phyloP scores from a whole-genome alignment of 2,888 invertebrate genomes.

The Dyspetes luteomarginatus region DNA sequence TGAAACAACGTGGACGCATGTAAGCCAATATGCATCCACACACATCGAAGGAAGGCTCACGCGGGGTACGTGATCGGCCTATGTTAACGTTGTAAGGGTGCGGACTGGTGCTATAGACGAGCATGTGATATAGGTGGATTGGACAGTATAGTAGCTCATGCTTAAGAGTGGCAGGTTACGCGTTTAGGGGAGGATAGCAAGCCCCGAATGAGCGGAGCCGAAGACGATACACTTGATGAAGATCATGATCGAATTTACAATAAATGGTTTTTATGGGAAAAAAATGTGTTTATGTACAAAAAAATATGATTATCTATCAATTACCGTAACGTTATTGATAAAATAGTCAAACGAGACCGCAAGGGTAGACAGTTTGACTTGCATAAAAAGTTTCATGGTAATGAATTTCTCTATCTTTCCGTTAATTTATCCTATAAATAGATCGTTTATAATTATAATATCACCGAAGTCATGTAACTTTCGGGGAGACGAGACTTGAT shows the following conservation, averaged over 20 bases:
- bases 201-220: background rate
- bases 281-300: too few species aligned
- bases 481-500: too few species aligned
- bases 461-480: too few species aligned
- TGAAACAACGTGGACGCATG: conserved; percentile 55
- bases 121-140: conserved; percentile 17
- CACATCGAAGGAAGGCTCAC: conserved; percentile 16
- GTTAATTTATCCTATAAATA: too few species aligned
- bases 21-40: conserved; percentile 52
- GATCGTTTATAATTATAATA: too few species aligned
- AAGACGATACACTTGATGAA: background rate
- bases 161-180: conserved; percentile 38
- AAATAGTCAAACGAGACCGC: too few species aligned
- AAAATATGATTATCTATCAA: too few species aligned
- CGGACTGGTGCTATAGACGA: background rate
- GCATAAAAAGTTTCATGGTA: too few species aligned
- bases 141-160: background rate
- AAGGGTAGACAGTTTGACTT: too few species aligned
- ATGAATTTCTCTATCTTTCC: too few species aligned
- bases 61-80: conserved; percentile 48
- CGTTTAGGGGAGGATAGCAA: conserved; percentile 30
- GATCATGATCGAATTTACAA: background rate
- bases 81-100: conserved; percentile 37
- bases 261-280: too few species aligned
- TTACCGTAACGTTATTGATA: too few species aligned